These are phyloP conservation scores for Anodontia alba DNA, from an alignment of 2,888 invertebrate genomes.

Conservation along the genomic window DNA sequence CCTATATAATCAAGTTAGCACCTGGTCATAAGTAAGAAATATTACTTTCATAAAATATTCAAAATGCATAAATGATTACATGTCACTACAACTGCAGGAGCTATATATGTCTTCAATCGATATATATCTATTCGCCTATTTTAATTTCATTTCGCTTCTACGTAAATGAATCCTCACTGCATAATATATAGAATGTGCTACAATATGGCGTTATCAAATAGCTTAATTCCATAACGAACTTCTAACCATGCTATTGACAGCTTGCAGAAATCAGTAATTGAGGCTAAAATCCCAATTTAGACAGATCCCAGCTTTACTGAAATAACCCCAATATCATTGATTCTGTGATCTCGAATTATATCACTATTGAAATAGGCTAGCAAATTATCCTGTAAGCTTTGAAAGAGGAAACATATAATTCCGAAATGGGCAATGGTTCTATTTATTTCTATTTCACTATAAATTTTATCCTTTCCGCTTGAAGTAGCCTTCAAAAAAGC, in stretches of 20 bases:
- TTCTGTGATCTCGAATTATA: background rate
- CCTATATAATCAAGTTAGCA: too few relatives aligned
- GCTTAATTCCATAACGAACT: background rate
- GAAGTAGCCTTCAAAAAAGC: background rate
- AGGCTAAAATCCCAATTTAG: background rate
- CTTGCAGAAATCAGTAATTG: background rate
- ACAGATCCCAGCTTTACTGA: background rate
- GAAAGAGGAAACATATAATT: conserved; percentile 3
- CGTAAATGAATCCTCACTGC: too few relatives aligned
- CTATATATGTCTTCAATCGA: too few relatives aligned
- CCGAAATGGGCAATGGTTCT: background rate
- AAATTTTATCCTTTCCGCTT: background rate
- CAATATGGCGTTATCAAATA: background rate
- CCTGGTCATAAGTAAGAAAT: too few relatives aligned
- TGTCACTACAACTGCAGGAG: background rate
- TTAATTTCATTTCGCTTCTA: too few relatives aligned
- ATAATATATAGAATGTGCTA: too few relatives aligned
- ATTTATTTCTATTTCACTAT: background rate
- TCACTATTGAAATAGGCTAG: conserved; percentile 1
- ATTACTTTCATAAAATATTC: background rate
- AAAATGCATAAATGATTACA: background rate
- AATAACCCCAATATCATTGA: conserved; percentile 10
- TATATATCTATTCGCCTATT: too few relatives aligned
- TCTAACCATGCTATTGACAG: background rate
- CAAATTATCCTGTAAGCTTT: background rate